Evolutionary conservation across 2,888 invertebrate species (phyloP).

Genomic region (Drosophila limbata): DNA sequence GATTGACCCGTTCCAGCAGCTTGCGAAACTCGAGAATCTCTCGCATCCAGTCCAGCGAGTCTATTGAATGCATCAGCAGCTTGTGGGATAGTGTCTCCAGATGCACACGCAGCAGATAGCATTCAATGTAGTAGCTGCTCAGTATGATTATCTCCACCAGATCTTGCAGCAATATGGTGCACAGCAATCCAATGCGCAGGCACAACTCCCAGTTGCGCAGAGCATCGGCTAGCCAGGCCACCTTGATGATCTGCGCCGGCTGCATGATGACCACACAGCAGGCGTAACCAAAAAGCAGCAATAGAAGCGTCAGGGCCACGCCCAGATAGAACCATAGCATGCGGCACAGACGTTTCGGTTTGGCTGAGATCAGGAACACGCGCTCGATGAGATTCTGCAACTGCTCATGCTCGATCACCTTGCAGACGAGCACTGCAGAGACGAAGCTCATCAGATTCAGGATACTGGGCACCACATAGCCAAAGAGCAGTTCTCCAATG

Average conservation of each 20-base stretch:
- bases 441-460: slow-evolving; percentile 91
- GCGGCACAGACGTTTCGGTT: slow-evolving; percentile 89
- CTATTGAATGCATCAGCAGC: slow-evolving; percentile 90
- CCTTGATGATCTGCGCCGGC: slow-evolving; percentile 70
- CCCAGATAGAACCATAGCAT: slow-evolving; percentile 91
- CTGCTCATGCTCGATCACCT: slow-evolving; percentile 92
- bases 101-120: slow-evolving; percentile 91
- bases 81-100: slow-evolving; percentile 90
- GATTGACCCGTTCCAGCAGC: slow-evolving; percentile 91
- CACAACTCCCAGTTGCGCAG: slow-evolving; percentile 68
- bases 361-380: slow-evolving; percentile 90
- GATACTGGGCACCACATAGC: slow-evolving; percentile 90
- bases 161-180: slow-evolving; percentile 91
- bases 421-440: slow-evolving; percentile 90
- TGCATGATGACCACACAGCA: slow-evolving; percentile 84
- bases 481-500: slow-evolving; percentile 90
- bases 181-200: slow-evolving; percentile 86
- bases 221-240: slow-evolving; percentile 67
- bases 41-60: slow-evolving; percentile 92
- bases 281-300: slow-evolving; percentile 88
- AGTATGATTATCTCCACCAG: slow-evolving; percentile 93
- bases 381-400: slow-evolving; percentile 93
- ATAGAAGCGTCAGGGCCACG: slow-evolving; percentile 90
- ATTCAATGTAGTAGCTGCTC: slow-evolving; percentile 93
- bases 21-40: slow-evolving; percentile 93